Base-by-base conservation (phyloP, 2,888 invertebrate species). In the Parthenolecanium corni region DNA sequence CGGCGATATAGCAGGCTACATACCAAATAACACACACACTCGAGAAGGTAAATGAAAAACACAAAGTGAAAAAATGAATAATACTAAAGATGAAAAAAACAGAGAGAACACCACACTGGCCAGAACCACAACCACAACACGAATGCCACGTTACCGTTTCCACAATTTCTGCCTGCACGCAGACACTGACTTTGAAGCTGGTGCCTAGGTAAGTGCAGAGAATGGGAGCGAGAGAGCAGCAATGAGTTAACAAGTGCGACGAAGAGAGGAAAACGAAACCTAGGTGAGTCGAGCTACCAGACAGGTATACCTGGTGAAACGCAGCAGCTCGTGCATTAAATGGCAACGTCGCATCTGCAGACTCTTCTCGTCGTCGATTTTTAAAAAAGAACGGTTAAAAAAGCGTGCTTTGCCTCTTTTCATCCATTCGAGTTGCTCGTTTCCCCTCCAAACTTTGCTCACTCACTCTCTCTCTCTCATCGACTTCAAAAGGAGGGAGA, bases 301-400 rank as follows among this genome's bases (percentile, higher is more conserved):
- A 61, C 61, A 61, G 61, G 61, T 61, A 61, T 61, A 47, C 61
- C 49, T 51, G 38, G 51, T 49, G 49, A 14, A 18, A 44, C 20
- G n/a, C 9, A 11, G 46, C 46, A 14, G n/a, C 46, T 12, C 40
- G 12, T 44, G 31, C 31, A 31, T 47, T n/a, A 57, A 16, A 12
- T 57, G 61, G 61, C 61, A 61, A 61, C 61, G 40, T 31, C 61
- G 61, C 61, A 61, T 61, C 44, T 21, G 47, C 61, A 36, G 61
- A 47, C 36, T 58, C 49, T 61, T 61, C n/a, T n/a, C 31, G 31
- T 31, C 31, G 31, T 47, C 20, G 49, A 52, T 36, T 40, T 61
- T 61, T 38, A 61, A 61, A 61, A 57, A 61, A 61, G 61, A 61
- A 61, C 61, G 61, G 61, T 61, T 61, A 61, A 49, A 40, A 58